Conservation (phyloP, 2,113 vertebrate species). For the Holacanthus passer region DNA sequence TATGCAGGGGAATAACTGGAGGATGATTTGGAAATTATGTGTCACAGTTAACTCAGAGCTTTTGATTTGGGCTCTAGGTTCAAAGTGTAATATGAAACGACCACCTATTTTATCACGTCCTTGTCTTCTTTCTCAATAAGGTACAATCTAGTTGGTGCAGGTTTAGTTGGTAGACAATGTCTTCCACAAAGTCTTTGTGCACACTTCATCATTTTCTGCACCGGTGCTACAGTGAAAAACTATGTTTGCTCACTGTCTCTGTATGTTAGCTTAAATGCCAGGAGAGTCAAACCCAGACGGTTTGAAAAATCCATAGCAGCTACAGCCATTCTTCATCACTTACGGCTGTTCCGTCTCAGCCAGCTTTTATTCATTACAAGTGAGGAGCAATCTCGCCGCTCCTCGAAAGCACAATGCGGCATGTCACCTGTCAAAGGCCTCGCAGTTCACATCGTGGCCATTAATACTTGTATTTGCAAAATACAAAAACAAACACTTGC, state of each 20-base stretch:
- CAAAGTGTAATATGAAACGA: not conserved
- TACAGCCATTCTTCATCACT: constrained; percentile 40
- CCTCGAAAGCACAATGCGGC: constrained; percentile 12
- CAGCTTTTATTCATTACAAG: constrained; percentile 30
- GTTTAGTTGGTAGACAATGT: not conserved
- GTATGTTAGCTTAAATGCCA: constrained; percentile 69
- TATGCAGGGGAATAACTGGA: too few species aligned
- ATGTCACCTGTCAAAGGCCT: constrained; percentile 24
- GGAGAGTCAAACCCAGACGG: constrained; percentile 47
- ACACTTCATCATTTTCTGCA: constrained; percentile 40
- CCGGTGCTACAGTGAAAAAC: constrained; percentile 48
- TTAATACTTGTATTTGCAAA: constrained; percentile 19
- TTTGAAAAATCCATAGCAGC: constrained; percentile 59
- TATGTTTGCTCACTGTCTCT: constrained; percentile 60
- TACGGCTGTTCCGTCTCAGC: constrained; percentile 43
- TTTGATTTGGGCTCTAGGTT: not conserved
- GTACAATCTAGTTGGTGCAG: not conserved
- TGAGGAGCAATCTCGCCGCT: not conserved
- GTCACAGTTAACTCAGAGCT: not conserved
- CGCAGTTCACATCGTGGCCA: not conserved
- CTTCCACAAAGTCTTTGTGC: constrained; percentile 17
- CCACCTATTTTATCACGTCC: not conserved
- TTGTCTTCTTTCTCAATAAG: not conserved
- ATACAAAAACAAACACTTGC: not conserved
- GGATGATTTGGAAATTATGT: not conserved